Evolutionary conservation across 2,888 invertebrate species (phyloP).

Genomic region (Eurytoma adleriae): DNA sequence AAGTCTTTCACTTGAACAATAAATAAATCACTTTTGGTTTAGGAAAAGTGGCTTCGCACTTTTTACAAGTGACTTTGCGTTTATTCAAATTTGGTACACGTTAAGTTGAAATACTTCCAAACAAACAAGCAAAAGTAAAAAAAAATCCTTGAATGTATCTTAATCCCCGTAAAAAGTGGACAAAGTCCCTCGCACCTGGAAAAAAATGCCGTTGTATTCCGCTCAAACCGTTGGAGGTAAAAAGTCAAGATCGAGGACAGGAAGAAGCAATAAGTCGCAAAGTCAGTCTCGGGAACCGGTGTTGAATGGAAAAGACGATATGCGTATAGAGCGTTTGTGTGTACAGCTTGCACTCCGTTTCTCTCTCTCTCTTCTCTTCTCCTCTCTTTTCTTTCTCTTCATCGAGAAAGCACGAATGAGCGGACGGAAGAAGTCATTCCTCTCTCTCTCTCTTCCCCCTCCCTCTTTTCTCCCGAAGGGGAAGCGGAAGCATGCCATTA

Average conservation of each 20-base stretch:
- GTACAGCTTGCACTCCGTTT: not conserved
- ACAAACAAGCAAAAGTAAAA: too few species aligned
- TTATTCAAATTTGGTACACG: too few species aligned
- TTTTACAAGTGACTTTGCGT: too few species aligned
- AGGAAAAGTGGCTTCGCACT: too few species aligned
- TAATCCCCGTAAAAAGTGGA: not conserved
- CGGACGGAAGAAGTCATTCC: slow-evolving; percentile 38
- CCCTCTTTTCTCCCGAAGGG: slow-evolving; percentile 58
- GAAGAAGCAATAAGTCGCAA: slow-evolving; percentile 26
- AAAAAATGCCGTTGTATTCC: not conserved
- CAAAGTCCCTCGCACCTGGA: not conserved
- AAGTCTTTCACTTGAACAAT: too few species aligned
- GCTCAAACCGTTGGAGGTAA: not conserved
- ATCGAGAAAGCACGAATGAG: not conserved
- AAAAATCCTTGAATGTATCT: too few species aligned
- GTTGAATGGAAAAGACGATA: slow-evolving; percentile 8
- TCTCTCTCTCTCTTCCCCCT: slow-evolving; percentile 47
- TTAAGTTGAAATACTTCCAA: too few species aligned
- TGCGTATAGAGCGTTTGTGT: slow-evolving; percentile 16
- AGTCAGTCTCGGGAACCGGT: slow-evolving; percentile 12
- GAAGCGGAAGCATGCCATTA: slow-evolving; percentile 72
- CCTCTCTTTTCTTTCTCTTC: not conserved
- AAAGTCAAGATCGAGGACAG: slow-evolving; percentile 6
- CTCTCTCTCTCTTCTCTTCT: not conserved
- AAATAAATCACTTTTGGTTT: too few species aligned